Base-by-base conservation (phyloP, 2,113 vertebrate genomes). In the Lepus americanus region DNA sequence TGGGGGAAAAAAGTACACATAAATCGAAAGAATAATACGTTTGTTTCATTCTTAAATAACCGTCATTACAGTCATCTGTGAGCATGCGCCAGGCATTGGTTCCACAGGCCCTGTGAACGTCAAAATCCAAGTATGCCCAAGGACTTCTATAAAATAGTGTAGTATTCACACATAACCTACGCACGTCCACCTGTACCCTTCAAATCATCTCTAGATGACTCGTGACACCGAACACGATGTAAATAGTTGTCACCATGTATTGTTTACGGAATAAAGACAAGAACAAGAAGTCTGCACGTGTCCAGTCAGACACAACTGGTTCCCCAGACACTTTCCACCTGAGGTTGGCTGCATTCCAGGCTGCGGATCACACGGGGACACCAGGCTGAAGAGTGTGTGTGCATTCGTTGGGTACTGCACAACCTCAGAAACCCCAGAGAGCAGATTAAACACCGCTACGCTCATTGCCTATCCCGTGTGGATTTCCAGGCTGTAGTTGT, bases 21-120 rank as follows among this genome's bases (percentile, higher is more conserved):
- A 51, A 70, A 87, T 31, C 0, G 10, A 83, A 80, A 76, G 44
- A 44, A 31, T 22, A 39, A 22, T 23, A 36, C 77, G 16, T 39
- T 67, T 25, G 25, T 59, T 94, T 91, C 20, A 13, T 87, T 90
- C 78, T 72, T 72, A 36, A 88, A 27, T 19, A 63, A 22, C n/a
- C 36, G 33, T 29, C 59, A 16, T 64, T 19, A 80, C 3, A 79
- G 6, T 19, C 36, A 6, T 22, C 39, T 12, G 16, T 53, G n/a
- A 22, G 17, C 53, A 36, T 80, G 7, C 51, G 33, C 16, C 31
- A 10, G 33, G 22, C 27, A 27, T n/a, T 33, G 25, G n/a, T 53
- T 67, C 70, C 23, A 59, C 19, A 33, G 69, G 51, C 13, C 5
- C 31, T 23, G 14, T 25, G 31, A 12, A 20, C 1, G 44, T 7